Evolutionary conservation across 23 tunicate genomes (phyloP).

Genomic region (Corella eumyota): DNA sequence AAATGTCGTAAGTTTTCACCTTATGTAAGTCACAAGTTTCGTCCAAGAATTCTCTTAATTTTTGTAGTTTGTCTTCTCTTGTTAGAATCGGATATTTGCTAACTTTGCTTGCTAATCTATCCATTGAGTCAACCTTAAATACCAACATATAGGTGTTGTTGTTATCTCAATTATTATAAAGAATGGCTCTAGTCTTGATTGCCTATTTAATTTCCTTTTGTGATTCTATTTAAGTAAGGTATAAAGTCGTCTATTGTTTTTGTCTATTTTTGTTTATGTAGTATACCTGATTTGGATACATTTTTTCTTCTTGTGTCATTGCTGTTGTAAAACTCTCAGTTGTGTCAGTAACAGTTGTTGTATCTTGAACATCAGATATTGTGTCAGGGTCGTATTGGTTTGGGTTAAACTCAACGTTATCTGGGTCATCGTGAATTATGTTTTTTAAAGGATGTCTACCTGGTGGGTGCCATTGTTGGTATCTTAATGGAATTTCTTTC

Average conservation of each 20-base stretch:
- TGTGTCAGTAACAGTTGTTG: no score
- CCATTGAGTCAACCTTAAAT: constrained; percentile 23
- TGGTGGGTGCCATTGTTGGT: constrained; percentile 15
- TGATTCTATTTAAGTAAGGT: no score
- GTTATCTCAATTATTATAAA: no score
- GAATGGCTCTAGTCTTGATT: no score
- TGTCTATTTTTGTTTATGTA: no score
- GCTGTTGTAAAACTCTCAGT: no score
- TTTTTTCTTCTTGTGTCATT: no score
- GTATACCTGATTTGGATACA: no score
- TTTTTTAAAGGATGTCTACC: constrained; percentile 4
- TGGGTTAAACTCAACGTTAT: background rate
- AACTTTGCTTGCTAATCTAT: constrained; percentile 5
- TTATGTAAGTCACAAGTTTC: constrained; percentile 49
- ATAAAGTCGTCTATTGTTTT: no score
- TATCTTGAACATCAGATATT: background rate
- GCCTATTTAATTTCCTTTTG: no score
- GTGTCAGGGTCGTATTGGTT: background rate
- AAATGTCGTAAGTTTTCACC: background rate
- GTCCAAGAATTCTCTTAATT: constrained; percentile 18
- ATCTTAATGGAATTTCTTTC: constrained; percentile 3
- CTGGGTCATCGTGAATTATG: background rate
- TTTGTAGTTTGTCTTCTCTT: constrained; percentile 1
- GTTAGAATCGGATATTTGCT: constrained; percentile 15
- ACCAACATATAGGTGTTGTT: no score